Percentiles rank a stretch among this genome's conserved stretches.
Conservation (phyloP, 2,797 vertebrate species). For the Poeciliopsis infans region DNA sequence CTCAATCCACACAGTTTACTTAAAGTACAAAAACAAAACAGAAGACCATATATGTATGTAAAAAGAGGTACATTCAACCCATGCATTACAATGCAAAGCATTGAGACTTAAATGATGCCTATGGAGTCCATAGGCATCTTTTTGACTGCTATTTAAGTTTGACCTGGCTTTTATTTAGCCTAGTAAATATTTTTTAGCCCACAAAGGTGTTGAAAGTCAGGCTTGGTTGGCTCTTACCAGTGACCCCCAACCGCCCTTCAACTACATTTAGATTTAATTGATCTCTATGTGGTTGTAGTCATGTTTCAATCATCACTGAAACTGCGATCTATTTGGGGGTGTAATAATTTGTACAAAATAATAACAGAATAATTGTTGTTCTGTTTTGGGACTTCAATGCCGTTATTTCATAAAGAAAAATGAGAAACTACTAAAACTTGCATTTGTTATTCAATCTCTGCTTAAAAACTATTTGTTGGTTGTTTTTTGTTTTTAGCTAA, state of each 20-base stretch:
- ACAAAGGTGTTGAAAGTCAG: neutral
- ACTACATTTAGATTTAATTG: neutral
- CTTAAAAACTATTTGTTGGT: neutral
- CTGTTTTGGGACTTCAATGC: neutral
- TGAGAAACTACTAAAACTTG: neutral
- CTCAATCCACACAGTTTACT: constrained; percentile 5
- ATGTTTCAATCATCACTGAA: neutral
- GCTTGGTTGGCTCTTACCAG: neutral
- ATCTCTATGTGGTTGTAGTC: neutral
- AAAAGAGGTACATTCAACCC: neutral
- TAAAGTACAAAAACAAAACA: neutral
- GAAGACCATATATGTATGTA: neutral
- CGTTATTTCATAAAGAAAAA: neutral
- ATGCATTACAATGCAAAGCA: neutral
- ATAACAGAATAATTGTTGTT: neutral
- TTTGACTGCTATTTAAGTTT: neutral
- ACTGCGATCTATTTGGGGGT: neutral
- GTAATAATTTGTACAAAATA: too few species aligned
- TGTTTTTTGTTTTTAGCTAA: neutral
- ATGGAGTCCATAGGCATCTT: neutral
- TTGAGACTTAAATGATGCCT: neutral
- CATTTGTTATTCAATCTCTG: neutral
- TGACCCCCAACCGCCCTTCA: neutral
- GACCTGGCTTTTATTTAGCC: neutral
- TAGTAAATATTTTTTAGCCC: neutral